A percentile compares a stretch with the other conserved stretches of the same genome.
Conservation (phyloP, 1,140 invertebrate species). For the Cydia amplana region DNA sequence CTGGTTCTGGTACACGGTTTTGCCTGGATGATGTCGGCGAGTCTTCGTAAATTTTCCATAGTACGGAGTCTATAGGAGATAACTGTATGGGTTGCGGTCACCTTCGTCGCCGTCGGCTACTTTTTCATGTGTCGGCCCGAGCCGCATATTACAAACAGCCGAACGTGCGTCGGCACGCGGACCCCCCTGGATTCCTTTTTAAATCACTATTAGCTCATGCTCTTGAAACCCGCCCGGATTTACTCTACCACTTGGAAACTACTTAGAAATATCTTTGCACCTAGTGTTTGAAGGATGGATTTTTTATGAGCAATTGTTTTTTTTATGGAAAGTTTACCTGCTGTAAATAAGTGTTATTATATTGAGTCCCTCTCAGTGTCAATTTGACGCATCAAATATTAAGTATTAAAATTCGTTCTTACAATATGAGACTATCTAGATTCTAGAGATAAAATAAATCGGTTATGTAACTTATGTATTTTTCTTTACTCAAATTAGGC, state of each 20-base stretch:
- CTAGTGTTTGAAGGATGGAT: slow-evolving; percentile 30
- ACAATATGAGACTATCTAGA: no score
- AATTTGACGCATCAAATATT: background rate
- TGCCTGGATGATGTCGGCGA: background rate
- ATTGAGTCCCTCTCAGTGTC: background rate
- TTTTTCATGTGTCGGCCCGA: slow-evolving; percentile 42
- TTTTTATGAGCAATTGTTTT: slow-evolving; percentile 34
- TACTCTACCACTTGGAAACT: slow-evolving; percentile 36
- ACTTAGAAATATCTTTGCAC: slow-evolving; percentile 22
- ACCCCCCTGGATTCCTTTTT: slow-evolving; percentile 42
- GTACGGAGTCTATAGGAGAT: background rate
- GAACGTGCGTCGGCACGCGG: slow-evolving; percentile 45
- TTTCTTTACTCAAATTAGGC: background rate
- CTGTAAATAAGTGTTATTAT: background rate
- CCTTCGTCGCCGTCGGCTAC: slow-evolving; percentile 43
- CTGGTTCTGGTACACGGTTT: no score
- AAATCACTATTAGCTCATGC: slow-evolving; percentile 43
- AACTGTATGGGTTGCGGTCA: slow-evolving; percentile 45
- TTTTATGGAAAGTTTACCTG: background rate
- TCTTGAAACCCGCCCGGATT: slow-evolving; percentile 36
- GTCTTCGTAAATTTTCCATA: background rate
- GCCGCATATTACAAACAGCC: slow-evolving; percentile 51
- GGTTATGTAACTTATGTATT: background rate
- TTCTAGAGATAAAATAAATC: no score
- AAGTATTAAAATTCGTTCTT: background rate